Evolutionary conservation across 2,113 vertebrate genomes (phyloP).

Genomic region (Coracopsis vasa): DNA sequence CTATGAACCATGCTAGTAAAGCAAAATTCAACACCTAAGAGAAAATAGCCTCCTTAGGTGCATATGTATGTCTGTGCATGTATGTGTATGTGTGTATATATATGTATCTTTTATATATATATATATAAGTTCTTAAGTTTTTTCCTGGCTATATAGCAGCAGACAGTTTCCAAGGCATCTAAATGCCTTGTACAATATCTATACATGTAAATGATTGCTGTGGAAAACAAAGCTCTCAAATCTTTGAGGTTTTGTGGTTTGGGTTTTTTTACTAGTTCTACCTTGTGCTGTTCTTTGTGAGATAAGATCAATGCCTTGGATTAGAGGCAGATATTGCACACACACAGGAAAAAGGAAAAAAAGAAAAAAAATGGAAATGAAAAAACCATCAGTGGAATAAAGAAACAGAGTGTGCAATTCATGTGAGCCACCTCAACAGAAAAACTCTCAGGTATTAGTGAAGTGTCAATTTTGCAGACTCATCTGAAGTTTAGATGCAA

Average conservation of each 20-base stretch:
- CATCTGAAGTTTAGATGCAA: neutral
- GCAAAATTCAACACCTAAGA: neutral
- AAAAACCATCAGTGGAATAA: neutral
- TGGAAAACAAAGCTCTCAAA: neutral
- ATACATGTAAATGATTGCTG: neutral
- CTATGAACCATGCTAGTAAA: neutral
- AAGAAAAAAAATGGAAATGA: neutral
- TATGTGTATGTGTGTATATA: neutral
- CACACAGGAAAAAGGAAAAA: rapidly evolving
- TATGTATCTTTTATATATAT: neutral
- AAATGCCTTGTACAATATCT: neutral
- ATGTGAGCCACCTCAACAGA: neutral
- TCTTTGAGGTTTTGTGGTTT: neutral
- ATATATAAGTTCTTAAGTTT: neutral
- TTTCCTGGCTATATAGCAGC: neutral
- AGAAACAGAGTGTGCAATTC: neutral
- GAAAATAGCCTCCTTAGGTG: neutral
- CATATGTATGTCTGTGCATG: neutral
- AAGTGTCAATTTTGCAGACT: neutral
- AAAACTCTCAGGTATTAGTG: neutral
- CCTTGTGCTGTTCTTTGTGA: neutral
- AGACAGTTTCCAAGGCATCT: neutral
- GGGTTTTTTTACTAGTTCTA: neutral
- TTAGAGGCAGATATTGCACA: neutral
- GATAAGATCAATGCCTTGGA: neutral